Evolutionary conservation across 2,797 vertebrate species (phyloP), one percentile per base, ranked within the genome.

Genomic region (Acrossocheilus fasciatus): DNA sequence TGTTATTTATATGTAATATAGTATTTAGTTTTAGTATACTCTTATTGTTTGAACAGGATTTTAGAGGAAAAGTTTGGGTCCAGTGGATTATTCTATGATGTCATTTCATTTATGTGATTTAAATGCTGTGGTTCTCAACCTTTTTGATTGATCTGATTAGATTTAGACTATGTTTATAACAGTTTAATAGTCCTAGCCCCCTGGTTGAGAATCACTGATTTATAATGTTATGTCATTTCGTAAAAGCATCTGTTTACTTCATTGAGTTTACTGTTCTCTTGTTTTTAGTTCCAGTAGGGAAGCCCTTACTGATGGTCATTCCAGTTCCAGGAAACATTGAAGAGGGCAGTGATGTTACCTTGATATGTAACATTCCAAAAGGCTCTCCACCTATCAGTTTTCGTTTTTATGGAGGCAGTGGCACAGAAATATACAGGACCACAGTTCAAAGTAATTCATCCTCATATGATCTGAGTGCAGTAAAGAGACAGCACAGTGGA

Each of bases 341-440:
- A 0, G 96, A 96, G 84, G 94, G 93, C 6, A 0, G 77, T 0
- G 0, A 87, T 0, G 87, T 96, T n/a, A 7, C 2, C 76, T 89
- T 96, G n/a, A 86, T 94, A 14, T 96, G 95, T 82, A n/a, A 75
- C 0, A 77, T 92, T 0, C 1, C 1, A 5, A 57, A 30, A 0
- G 96, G 95, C 57, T 89, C 94, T 0, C 90, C 90, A 0, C 96
- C 95, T 0, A 39, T 96, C 90, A 96, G 87, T 62, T 96, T 94
- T 30, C 92, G 70, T 39, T 95, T 91, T 91, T 96, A 92, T 88
- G 88, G 81, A 0, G 14, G 87, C 7, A 9, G 0, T 0, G 0
- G 5, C 0, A 11, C 18, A 3, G 88, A 89, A 0, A 54, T 96
- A 45, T 0, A 57, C 43, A 85, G 26, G 39, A 81, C 0, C 30